A percentile compares a stretch with the other conserved stretches of the same genome.
phyloP scores from a whole-genome alignment of 2,888 invertebrate genomes.

The Andrena flavipes region DNA sequence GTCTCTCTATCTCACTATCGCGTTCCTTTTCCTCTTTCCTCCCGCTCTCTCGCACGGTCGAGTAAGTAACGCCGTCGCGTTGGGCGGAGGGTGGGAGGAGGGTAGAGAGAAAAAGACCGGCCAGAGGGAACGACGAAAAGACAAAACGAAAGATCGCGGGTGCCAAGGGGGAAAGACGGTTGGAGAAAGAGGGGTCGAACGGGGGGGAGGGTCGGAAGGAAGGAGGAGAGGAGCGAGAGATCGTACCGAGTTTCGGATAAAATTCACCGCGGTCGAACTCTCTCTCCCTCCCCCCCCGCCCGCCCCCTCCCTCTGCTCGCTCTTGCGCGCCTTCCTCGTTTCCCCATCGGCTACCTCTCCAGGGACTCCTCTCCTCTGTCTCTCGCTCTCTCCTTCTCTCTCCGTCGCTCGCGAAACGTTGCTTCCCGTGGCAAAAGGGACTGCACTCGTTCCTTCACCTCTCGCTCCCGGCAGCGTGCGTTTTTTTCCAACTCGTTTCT shows the following conservation, averaged over 20 bases:
- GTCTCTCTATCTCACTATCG: conserved; percentile 19
- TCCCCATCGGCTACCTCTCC: conserved; percentile 35
- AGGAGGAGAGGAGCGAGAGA: conserved; percentile 40
- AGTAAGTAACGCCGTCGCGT: conserved; percentile 54
- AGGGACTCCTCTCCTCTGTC: conserved; percentile 25
- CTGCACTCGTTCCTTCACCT: conserved; percentile 81
- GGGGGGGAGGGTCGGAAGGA: conserved; percentile 5
- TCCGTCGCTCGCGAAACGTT: conserved; percentile 58
- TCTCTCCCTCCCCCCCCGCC: conserved; percentile 20
- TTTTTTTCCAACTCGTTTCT: conserved; percentile 79
- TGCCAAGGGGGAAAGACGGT: conserved; percentile 30
- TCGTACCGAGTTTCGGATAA: conserved; percentile 74
- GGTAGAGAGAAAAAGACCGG: conserved; percentile 40
- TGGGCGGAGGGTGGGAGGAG: background rate
- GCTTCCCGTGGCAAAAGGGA: conserved; percentile 67
- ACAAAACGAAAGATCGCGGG: conserved; percentile 61
- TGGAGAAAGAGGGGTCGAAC: background rate
- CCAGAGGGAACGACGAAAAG: conserved; percentile 54
- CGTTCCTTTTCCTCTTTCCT: conserved; percentile 26
- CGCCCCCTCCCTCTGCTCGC: background rate
- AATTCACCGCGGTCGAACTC: conserved; percentile 68
- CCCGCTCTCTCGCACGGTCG: conserved; percentile 26
- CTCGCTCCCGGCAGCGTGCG: conserved; percentile 73
- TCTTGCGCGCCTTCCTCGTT: conserved; percentile 24
- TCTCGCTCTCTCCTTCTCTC: conserved; percentile 23